Base-by-base conservation (phyloP, 2,113 vertebrate genomes). In the Epinephelus moara region DNA sequence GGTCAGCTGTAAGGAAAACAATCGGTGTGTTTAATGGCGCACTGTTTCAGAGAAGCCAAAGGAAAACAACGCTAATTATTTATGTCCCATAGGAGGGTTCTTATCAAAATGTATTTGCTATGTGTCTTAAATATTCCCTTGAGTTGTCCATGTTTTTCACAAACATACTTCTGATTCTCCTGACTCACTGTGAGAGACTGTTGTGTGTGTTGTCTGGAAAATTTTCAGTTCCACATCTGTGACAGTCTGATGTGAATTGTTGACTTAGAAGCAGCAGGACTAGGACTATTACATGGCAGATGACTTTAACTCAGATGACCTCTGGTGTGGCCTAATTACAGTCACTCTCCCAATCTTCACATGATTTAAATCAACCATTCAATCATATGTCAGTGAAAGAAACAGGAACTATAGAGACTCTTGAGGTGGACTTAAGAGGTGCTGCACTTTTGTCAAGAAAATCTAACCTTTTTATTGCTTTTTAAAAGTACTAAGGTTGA, bases 351-450 rank as follows among this genome's bases (percentile, higher is more conserved):
- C 23, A 62, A 11, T 37, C 59, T 61, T 87, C 90, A 91, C 82
- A 75, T 87, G 89, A 75, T 79, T 88, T 78, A 66, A 87, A 81
- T 93, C 13, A 85, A 75, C 66, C 37, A 21, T 60, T 59, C 78
- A 10, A 30, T 53, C 49, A 33, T 50, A 55, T 78, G 71, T 30
- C 21, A 72, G 21, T 47, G 27, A 45, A 80, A 30, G 13, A 30
- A 55, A 53, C 9, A 21, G 57, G 17, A 27, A 27, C 27, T 27
- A 64, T 4, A 70, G 8, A 68, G 10, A 27, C 6, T 60, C 14
- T 27, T 30, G 70, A 64, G 21, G 23, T 40, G 11, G 19, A 21
- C 53, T 37, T 12, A 14, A 42, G 25, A 61, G 47, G 9, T 57
- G 40, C 2, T 53, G 19, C 25, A 66, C 42, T 27, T 62, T 19